A percentile compares a stretch with the other conserved stretches of the same genome.
Evolutionary conservation across 2,888 invertebrate species (phyloP).

Genomic region (Antitype chi): DNA sequence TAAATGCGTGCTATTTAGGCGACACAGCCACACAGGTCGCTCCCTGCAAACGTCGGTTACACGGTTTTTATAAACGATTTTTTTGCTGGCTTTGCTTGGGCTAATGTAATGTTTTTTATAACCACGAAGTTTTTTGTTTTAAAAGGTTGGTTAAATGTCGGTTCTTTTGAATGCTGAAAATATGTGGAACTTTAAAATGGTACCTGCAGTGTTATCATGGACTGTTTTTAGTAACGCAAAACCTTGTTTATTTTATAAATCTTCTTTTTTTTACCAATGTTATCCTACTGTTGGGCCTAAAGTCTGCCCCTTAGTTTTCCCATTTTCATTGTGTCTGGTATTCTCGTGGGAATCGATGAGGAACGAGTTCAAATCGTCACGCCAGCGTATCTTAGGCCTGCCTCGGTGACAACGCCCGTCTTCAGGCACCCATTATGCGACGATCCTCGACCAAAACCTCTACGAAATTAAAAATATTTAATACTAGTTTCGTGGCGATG

Average conservation of each 20-base stretch:
- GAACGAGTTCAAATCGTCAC: background rate
- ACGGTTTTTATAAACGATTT: slow-evolving; percentile 39
- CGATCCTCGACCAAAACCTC: background rate
- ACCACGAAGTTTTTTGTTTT: background rate
- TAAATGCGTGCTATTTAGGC: slow-evolving; percentile 46
- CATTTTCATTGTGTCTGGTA: background rate
- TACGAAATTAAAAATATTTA: background rate
- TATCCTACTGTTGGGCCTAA: background rate
- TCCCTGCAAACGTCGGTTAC: slow-evolving; percentile 3
- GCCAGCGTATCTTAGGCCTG: background rate
- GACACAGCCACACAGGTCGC: slow-evolving; percentile 5
- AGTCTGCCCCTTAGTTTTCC: too few species aligned
- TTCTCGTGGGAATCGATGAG: background rate
- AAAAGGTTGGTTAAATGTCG: background rate
- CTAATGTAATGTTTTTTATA: slow-evolving; percentile 19
- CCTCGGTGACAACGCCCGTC: background rate
- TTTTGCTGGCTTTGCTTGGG: background rate
- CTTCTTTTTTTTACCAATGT: background rate
- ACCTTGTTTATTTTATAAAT: background rate
- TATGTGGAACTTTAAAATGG: background rate
- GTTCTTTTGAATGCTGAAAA: slow-evolving; percentile 1
- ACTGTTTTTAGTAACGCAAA: background rate
- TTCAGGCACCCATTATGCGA: too few species aligned
- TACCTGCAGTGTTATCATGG: too few species aligned
- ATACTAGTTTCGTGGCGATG: background rate